Percentiles rank a stretch among this genome's conserved stretches.
Conservation (phyloP, 2,113 vertebrate species). For the Synchiropus splendidus region DNA sequence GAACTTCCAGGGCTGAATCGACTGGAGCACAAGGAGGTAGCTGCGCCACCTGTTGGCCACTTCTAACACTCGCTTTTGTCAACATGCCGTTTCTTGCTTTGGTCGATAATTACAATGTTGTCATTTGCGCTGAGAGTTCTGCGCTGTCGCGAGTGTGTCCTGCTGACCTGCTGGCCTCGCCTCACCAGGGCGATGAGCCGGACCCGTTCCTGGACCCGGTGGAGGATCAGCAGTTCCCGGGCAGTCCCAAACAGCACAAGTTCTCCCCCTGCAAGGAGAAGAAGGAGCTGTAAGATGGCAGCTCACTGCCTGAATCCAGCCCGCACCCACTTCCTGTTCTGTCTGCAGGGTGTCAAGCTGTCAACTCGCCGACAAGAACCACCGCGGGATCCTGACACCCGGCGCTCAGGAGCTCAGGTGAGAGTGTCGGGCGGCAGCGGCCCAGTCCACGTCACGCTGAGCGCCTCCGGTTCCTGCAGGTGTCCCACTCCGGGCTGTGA, state of each 20-base stretch:
- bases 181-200: slow-evolving; percentile 79
- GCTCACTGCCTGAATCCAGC: no score
- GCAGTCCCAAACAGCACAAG: slow-evolving; percentile 93
- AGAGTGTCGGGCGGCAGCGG: slow-evolving; percentile 22
- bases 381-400: slow-evolving; percentile 87
- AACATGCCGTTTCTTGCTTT: background rate
- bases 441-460: no score
- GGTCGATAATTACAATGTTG: no score
- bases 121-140: background rate
- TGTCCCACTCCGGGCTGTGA: slow-evolving; percentile 97
- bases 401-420: slow-evolving; percentile 97
- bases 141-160: slow-evolving; percentile 26
- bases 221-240: slow-evolving; percentile 85
- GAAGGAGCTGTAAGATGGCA: slow-evolving; percentile 91
- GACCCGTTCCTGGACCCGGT: slow-evolving; percentile 92
- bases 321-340: background rate
- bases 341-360: slow-evolving; percentile 88
- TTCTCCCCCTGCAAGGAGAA: slow-evolving; percentile 95
- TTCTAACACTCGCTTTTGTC: background rate
- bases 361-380: slow-evolving; percentile 91
- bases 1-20: slow-evolving; percentile 93
- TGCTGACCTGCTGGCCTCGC: slow-evolving; percentile 27
- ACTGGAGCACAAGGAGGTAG: slow-evolving; percentile 84
- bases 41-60: slow-evolving; percentile 10
- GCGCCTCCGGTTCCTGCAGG: slow-evolving; percentile 55